These are phyloP conservation scores for Eurystomus glaucurus DNA, from an alignment of 2,797 vertebrate genomes.

Conservation along the genomic window DNA sequence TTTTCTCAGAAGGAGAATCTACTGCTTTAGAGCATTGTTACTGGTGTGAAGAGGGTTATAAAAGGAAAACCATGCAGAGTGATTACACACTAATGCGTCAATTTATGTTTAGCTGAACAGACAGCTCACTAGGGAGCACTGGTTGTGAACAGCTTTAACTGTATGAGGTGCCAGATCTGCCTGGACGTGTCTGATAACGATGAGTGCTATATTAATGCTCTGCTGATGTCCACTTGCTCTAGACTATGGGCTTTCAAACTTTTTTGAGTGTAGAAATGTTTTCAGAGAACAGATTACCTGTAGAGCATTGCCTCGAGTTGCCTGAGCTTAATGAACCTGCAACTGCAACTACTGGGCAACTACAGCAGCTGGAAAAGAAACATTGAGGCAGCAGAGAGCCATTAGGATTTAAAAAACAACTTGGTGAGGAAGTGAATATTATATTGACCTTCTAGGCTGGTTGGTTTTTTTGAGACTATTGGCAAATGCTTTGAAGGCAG, in stretches of 20 bases:
- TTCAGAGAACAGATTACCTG: not conserved
- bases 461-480: not conserved
- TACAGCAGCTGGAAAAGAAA: not conserved
- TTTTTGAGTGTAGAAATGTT: not conserved
- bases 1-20: constrained; percentile 5
- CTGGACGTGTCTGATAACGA: constrained; percentile 22
- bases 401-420: not conserved
- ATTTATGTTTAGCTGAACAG: constrained; percentile 43
- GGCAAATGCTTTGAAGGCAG: not conserved
- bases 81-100: not conserved
- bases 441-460: not conserved
- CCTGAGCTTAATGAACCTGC: not conserved
- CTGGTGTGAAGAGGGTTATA: constrained; percentile 22
- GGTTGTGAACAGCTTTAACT: constrained; percentile 54
- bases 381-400: not conserved
- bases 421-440: not conserved
- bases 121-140: constrained; percentile 25
- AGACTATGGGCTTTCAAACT: not conserved
- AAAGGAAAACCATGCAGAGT: constrained; percentile 25
- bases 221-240: constrained; percentile 10
- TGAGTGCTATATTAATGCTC: not conserved
- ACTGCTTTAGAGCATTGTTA: constrained; percentile 22
- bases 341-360: not conserved
- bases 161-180: not conserved
- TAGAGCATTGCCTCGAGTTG: not conserved